phyloP scores from a whole-genome alignment of 2,797 vertebrate species.

The Gymnodraco acuticeps region DNA sequence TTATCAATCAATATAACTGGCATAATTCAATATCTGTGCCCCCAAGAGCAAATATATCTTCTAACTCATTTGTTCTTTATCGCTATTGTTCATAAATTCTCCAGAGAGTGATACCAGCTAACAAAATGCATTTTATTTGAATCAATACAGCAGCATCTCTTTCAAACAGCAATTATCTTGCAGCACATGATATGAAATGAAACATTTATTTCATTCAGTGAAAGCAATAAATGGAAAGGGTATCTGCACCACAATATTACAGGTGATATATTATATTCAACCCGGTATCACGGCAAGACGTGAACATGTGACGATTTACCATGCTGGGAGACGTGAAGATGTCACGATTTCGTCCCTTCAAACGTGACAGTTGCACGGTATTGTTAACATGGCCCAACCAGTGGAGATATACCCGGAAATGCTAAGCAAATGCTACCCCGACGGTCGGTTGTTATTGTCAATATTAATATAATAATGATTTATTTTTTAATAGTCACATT shows the following conservation, averaged over 20 bases:
- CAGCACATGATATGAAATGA: not conserved
- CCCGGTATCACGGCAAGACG: no score
- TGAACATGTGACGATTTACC: no score
- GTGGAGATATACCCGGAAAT: no score
- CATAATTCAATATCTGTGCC: not conserved
- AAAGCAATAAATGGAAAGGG: not conserved
- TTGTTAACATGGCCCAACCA: no score
- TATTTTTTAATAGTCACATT: no score
- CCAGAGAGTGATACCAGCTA: not conserved
- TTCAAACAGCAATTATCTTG: not conserved
- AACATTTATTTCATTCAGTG: constrained; percentile 9
- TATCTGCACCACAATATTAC: not conserved
- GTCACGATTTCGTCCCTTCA: no score
- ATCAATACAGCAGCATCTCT: not conserved
- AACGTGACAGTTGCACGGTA: no score
- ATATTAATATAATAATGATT: no score
- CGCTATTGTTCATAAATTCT: not conserved
- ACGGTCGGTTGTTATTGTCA: no score
- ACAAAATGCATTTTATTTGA: constrained; percentile 6
- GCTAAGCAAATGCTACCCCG: no score
- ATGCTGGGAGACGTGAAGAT: no score
- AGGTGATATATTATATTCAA: not conserved
- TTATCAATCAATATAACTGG: no score
- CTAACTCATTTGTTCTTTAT: not conserved
- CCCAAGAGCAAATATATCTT: not conserved